Evolutionary conservation across 2,797 vertebrate species (phyloP), one percentile per base, ranked within the genome.

Genomic region (Borostomias antarcticus): DNA sequence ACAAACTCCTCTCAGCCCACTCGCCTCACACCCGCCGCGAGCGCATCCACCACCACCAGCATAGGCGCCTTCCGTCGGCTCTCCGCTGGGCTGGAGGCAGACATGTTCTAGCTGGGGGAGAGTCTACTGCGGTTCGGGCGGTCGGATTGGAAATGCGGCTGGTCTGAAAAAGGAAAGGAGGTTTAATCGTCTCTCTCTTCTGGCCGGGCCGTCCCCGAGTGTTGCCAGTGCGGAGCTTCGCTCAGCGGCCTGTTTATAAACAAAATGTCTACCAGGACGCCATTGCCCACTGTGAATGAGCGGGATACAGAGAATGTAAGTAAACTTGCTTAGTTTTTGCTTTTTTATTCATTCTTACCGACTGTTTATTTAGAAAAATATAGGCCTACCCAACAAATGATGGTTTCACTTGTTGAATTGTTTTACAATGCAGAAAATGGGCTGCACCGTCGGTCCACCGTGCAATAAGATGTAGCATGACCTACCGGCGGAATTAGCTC

Each of bases 211-310:
- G 33, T 30, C 67, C 50, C 37, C 32, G n/a, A 45, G 40, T 66
- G 60, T 60, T n/a, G n/a, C 66, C 33, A 67, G 72, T 69, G 67
- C 67, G 70, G 71, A 60, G 61, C 74, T 72, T 72, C 53, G 57
- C 63, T 66, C 25, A 66, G 82, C 71, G 79, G 79, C 83, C 79
- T 77, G 64, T 64, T 35, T 5, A 77, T 71, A 48, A 66, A 80
- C 72, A 80, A 77, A 68, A 85, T 85, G 93, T 94, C 94, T 89
- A 93, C 93, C 77, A 90, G 94, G 85, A 94, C 94, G 86, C 94
- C 94, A 88, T 91, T 95, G 88, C 94, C 94, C 64, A 95, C 94
- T 71, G 94, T 95, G 76, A 95, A 94, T 81, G 94, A 95, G 86
- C 90, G 94, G 78, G 94, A 95, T 87, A 82, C 93, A 26, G 94